Conservation (phyloP, 2,797 vertebrate species). For the Hypotaenidia okinawae region DNA sequence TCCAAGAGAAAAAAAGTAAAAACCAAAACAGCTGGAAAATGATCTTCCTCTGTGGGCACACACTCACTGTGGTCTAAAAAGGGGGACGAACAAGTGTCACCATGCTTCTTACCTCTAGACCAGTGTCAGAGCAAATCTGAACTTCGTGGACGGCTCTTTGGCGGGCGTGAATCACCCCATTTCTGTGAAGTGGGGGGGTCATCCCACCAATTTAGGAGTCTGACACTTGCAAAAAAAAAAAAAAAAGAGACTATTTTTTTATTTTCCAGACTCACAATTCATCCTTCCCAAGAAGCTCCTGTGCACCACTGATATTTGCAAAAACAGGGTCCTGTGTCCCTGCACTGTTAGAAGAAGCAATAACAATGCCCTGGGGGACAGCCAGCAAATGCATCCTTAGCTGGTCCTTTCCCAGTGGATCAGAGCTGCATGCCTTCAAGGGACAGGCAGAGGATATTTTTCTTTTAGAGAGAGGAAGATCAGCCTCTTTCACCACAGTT, state of each 20-base stretch:
- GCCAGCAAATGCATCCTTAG: neutral
- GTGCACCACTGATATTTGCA: neutral
- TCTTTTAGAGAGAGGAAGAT: neutral
- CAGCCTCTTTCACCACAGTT: neutral
- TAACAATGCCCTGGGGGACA: accelerated
- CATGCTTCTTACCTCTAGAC: neutral
- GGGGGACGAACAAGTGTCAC: accelerated
- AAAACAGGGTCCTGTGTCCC: neutral
- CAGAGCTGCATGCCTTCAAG: neutral
- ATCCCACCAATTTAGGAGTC: neutral
- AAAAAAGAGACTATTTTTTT: neutral
- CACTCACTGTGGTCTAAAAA: neutral
- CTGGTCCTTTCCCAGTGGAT: neutral
- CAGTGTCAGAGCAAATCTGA: neutral
- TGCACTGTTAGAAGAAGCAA: neutral
- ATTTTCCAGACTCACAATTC: neutral
- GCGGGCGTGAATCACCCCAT: accelerated
- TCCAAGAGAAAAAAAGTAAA: neutral
- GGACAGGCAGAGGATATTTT: neutral
- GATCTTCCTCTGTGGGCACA: neutral
- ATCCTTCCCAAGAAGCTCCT: neutral
- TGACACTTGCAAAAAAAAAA: neutral
- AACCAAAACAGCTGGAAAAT: neutral
- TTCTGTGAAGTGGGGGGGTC: neutral
- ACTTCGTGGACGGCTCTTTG: neutral